Conservation (phyloP, 1,140 invertebrate species). For the Philotrypesis tridentata region DNA sequence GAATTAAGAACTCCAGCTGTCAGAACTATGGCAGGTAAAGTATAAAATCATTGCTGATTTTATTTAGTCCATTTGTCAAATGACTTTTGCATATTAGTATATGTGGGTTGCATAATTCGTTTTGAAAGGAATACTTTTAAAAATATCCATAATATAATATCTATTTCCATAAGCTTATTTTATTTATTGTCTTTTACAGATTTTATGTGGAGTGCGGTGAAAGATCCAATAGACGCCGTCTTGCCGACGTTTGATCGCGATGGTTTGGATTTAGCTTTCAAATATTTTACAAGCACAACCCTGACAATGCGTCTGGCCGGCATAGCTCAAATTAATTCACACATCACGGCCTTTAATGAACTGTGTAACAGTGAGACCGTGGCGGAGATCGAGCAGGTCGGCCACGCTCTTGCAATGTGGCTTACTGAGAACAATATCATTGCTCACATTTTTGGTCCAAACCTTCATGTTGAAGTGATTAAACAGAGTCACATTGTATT, state of each 20-base stretch:
- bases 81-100: neutral
- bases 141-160: neutral
- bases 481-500: slow-evolving; percentile 95
- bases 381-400: slow-evolving; percentile 87
- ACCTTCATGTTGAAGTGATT: slow-evolving; percentile 95
- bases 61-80: neutral
- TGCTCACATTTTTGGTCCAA: slow-evolving; percentile 95
- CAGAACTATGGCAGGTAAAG: slow-evolving; percentile 89
- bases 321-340: slow-evolving; percentile 95
- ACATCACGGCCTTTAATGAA: slow-evolving; percentile 93
- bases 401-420: slow-evolving; percentile 90
- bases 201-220: slow-evolving; percentile 95
- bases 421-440: slow-evolving; percentile 93
- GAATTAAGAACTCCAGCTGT: slow-evolving; percentile 89
- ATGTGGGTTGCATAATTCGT: neutral
- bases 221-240: slow-evolving; percentile 91
- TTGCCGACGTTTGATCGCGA: slow-evolving; percentile 88
- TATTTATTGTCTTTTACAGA: slow-evolving; percentile 72
- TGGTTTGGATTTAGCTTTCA: slow-evolving; percentile 92
- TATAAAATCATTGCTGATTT: slow-evolving; percentile 12
- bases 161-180: neutral
- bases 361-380: slow-evolving; percentile 90
- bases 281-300: slow-evolving; percentile 95
- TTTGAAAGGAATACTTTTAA: neutral
- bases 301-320: slow-evolving; percentile 93